phyloP scores from a whole-genome alignment of 2,113 vertebrate genomes.

The Corythoichthys intestinalis region DNA sequence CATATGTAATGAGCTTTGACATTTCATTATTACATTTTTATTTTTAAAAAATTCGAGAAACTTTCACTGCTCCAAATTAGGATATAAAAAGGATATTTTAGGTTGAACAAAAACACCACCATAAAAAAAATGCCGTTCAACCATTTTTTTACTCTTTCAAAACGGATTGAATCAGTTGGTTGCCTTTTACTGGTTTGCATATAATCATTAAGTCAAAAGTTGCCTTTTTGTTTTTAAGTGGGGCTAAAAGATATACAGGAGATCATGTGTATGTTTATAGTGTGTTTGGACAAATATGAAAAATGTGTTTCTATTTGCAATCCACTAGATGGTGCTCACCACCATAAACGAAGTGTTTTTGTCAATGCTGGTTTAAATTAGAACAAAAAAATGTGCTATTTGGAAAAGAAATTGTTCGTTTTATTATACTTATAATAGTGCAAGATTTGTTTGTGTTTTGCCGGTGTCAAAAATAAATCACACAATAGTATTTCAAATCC shows the following conservation, averaged over 20 bases:
- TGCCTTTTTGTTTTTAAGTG: not conserved
- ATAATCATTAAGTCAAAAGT: not conserved
- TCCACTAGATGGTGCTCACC: conserved; percentile 2
- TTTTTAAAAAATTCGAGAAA: not conserved
- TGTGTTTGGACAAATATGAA: not conserved
- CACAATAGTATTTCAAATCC: conserved; percentile 13
- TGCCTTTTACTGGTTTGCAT: conserved; percentile 34
- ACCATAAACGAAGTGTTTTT: not conserved
- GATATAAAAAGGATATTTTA: not conserved
- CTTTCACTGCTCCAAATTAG: not conserved
- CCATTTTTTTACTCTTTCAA: conserved; percentile 6
- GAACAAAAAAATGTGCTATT: not conserved
- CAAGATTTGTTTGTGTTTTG: not conserved
- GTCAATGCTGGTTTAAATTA: not conserved
- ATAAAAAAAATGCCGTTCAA: conserved; percentile 8
- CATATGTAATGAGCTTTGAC: not conserved
- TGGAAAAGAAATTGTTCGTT: not conserved
- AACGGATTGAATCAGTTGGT: not conserved
- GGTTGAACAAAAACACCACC: not conserved
- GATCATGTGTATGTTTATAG: not conserved
- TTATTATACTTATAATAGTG: not conserved
- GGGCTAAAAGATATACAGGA: conserved; percentile 22
- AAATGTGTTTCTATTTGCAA: not conserved
- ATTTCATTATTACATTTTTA: not conserved
- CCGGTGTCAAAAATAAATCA: conserved; percentile 26